phyloP scores from a whole-genome alignment of 2,113 vertebrate genomes.

The Melanerpes formicivorus region DNA sequence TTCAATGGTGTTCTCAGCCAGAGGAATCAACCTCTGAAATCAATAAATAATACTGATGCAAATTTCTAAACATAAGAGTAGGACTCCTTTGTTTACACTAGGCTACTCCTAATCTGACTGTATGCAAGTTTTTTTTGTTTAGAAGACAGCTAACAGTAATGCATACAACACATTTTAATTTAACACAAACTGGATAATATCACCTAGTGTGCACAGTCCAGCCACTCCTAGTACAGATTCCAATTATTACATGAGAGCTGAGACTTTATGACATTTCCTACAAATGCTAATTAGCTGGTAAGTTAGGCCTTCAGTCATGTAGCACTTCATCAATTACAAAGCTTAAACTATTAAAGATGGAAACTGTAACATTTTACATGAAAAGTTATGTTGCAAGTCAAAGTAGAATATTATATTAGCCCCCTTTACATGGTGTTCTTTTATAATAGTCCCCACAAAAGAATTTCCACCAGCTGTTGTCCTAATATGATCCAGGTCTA shows the following conservation, averaged over 20 bases:
- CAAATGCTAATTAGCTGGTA: conserved; percentile 65
- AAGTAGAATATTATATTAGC: conserved; percentile 39
- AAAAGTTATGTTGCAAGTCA: conserved; percentile 32
- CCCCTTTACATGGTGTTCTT: not conserved
- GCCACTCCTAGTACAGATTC: not conserved
- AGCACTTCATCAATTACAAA: conserved; percentile 67
- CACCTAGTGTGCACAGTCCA: not conserved
- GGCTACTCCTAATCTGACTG: not conserved
- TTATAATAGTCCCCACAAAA: conserved; percentile 12
- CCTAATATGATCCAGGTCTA: conserved; percentile 52
- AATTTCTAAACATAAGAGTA: not conserved
- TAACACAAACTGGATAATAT: not conserved
- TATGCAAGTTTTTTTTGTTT: not conserved
- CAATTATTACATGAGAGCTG: conserved; percentile 49
- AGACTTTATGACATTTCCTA: conserved; percentile 59
- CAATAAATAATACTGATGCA: not conserved
- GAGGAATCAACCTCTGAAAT: not conserved
- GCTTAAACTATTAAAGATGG: conserved; percentile 63
- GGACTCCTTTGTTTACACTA: not conserved
- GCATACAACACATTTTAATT: not conserved
- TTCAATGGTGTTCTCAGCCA: not conserved
- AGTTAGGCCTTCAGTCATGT: conserved; percentile 46
- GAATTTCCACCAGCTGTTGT: conserved; percentile 39
- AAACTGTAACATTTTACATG: conserved; percentile 60
- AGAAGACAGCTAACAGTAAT: not conserved